Evolutionary conservation across 2,113 vertebrate genomes (phyloP), one percentile per base, ranked within the genome.

Genomic region (Euleptes europaea): DNA sequence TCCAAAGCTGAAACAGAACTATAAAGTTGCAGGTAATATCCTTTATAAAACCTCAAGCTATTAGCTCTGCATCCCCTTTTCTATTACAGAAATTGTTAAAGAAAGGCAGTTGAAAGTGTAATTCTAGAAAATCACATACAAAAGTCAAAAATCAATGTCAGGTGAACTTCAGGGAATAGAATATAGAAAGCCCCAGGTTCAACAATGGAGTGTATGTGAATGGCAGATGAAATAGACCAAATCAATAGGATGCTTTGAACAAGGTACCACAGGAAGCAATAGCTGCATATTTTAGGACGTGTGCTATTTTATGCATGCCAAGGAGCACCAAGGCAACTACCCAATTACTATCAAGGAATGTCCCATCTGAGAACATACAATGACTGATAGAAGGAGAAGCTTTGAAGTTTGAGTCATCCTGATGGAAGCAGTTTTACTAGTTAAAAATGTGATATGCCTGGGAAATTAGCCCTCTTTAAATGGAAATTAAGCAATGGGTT

Each of bases 181-280:
- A 86, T 88, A 0, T 33, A 88, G 83, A 57, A 72, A 85, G 74
- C 83, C 70, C 82, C 66, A 70, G 7, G 60, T 19, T 69, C 54
- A 89, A 65, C 26, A 90, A 84, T 1, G 3, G 82, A 89, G 89
- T 88, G 60, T 88, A 47, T 90, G 81, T 91, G 86, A 90, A 78
- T 87, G 91, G 80, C 91, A 92, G 87, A 87, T 76, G 74, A 90
- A 83, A 93, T 90, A 92, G 76, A 66, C 83, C 84, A 89, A 91
- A 92, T 92, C 87, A 87, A 90, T 90, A 92, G 47, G 90, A 85
- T 88, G 71, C 84, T 92, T 89, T 87, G 84, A 90, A 88, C 71
- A 92, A 85, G 72, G 78, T 90, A 92, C 40, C 65, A 78, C 14
- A 90, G 69, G 82, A 92, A 88, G 78, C 90, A 74, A 89, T 87